phyloP scores from a whole-genome alignment of 1,140 invertebrate genomes.

The Meloidogyne hapla region DNA sequence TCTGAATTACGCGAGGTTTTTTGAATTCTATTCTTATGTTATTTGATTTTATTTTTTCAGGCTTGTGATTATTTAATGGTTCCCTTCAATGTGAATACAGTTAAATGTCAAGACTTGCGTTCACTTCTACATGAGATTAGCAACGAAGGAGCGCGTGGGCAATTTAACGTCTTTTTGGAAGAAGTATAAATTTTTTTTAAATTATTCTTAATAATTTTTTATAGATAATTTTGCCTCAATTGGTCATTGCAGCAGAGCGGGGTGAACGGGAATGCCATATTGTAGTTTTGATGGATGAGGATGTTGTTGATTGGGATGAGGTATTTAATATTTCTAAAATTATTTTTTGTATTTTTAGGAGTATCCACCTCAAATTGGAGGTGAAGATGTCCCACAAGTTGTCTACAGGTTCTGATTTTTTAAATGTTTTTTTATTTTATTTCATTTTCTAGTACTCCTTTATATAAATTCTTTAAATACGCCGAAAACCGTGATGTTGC shows the following conservation, averaged over 20 bases:
- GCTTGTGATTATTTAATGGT: constrained; percentile 97
- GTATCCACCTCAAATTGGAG: constrained; percentile 91
- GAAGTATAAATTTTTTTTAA: constrained; percentile 66
- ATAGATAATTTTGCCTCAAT: constrained; percentile 83
- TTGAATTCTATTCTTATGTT: too few species aligned
- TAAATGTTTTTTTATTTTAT: not conserved
- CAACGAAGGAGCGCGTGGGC: constrained; percentile 92
- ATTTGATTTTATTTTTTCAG: constrained; percentile 29
- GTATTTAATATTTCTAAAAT: not conserved
- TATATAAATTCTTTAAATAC: constrained; percentile 98
- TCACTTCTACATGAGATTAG: constrained; percentile 94
- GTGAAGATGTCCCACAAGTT: constrained; percentile 94
- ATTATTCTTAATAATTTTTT: not conserved
- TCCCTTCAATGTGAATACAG: constrained; percentile 91
- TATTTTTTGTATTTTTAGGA: constrained; percentile 67
- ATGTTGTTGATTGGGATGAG: constrained; percentile 96
- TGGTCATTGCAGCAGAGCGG: constrained; percentile 86
- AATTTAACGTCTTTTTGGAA: constrained; percentile 94
- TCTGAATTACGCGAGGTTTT: constrained; percentile 83
- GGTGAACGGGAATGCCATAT: constrained; percentile 74
- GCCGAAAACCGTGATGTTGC: constrained; percentile 98
- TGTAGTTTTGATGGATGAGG: constrained; percentile 89
- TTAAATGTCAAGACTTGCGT: constrained; percentile 89
- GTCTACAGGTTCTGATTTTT: constrained; percentile 59
- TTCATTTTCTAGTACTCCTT: constrained; percentile 71